These are phyloP conservation scores for Thryonomys swinderianus DNA, from an alignment of 2,113 vertebrate genomes.

Conservation along the genomic window DNA sequence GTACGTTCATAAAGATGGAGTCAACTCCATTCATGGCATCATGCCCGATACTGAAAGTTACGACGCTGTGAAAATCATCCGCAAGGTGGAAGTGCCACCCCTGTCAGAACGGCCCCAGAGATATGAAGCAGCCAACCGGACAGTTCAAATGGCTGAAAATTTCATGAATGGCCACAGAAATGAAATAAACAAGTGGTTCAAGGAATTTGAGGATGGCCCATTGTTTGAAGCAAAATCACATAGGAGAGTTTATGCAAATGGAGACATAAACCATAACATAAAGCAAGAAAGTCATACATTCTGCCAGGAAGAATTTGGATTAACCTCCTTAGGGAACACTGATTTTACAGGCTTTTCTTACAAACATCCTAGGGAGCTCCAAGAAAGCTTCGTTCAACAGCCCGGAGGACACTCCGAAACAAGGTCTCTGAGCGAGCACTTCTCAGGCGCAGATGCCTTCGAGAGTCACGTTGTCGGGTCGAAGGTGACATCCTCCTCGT, in stretches of 20 bases:
- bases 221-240: constrained; percentile 87
- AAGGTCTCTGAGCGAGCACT: constrained; percentile 84
- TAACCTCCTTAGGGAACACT: constrained; percentile 79
- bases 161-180: constrained; percentile 77
- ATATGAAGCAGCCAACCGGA: constrained; percentile 85
- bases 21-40: constrained; percentile 80
- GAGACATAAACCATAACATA: constrained; percentile 83
- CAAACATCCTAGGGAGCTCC: constrained; percentile 74
- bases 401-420: constrained; percentile 84
- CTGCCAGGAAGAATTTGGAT: constrained; percentile 84
- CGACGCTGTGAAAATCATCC: constrained; percentile 83
- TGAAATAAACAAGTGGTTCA: constrained; percentile 81
- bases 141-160: constrained; percentile 77
- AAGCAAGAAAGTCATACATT: constrained; percentile 82
- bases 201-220: constrained; percentile 84
- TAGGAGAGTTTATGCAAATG: constrained; percentile 89
- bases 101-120: constrained; percentile 82
- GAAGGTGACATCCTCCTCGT: constrained; percentile 80
- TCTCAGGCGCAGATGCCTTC: constrained; percentile 87
- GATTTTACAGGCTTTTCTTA: constrained; percentile 75
- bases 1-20: constrained; percentile 83
- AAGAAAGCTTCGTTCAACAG: constrained; percentile 51
- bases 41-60: constrained; percentile 83
- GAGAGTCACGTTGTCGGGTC: constrained; percentile 85
- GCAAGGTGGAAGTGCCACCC: constrained; percentile 81